Conservation (phyloP, 2,797 vertebrate genomes). For the Chiroxiphia lanceolata region DNA sequence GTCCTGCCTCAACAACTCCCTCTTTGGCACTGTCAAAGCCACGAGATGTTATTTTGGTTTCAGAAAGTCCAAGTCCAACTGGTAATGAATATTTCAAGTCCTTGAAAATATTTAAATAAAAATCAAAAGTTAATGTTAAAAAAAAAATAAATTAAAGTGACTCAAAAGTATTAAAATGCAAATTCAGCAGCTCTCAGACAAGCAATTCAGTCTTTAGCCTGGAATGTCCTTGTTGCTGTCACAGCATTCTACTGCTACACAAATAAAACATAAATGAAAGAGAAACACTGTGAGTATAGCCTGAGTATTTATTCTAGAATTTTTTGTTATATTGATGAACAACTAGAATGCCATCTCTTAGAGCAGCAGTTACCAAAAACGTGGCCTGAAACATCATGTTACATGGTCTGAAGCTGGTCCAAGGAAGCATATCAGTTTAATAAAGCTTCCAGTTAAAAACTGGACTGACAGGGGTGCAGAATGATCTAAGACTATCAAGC, state of each 20-base stretch:
- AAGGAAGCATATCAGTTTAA: background rate
- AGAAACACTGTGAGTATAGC: background rate
- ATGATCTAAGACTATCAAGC: background rate
- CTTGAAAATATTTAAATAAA: conserved; percentile 74
- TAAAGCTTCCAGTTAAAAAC: background rate
- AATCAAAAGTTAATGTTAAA: conserved; percentile 54
- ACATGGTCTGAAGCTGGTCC: background rate
- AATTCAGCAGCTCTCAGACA: conserved; percentile 8
- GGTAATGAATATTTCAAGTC: conserved; percentile 81
- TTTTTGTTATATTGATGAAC: background rate
- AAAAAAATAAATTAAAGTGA: background rate
- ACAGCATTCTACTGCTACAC: background rate
- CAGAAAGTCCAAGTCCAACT: conserved; percentile 83
- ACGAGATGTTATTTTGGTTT: conserved; percentile 82
- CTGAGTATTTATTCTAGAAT: background rate
- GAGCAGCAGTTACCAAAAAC: background rate
- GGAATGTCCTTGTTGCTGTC: background rate
- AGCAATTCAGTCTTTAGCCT: background rate
- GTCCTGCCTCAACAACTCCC: conserved; percentile 84
- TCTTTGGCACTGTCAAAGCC: conserved; percentile 85
- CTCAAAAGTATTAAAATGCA: background rate
- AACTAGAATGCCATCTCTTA: background rate
- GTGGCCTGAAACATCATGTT: background rate
- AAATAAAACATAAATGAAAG: background rate
- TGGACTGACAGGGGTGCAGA: background rate